Base-by-base conservation (phyloP, 1,140 invertebrate species). In the Sminthurinus signatus region DNA sequence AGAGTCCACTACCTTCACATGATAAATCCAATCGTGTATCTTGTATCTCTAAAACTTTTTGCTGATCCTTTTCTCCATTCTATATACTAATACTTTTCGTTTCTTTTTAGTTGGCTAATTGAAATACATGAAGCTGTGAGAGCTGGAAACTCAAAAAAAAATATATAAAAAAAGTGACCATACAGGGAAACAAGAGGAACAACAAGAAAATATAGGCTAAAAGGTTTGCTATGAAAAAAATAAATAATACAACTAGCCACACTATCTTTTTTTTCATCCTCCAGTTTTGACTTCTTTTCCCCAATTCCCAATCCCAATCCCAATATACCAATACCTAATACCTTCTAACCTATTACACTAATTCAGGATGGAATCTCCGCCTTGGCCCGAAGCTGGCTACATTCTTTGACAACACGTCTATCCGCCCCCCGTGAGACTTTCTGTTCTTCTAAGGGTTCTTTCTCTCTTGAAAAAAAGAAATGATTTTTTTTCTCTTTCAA, bases 401-500 rank as follows among this genome's bases (percentile, higher is more conserved):
- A 60, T 65, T 65, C 57, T 65, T 48, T 60, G 57, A 54, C 63
- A 60, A 65, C 57, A 54, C 23, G 48, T 60, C 50, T 44, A 43
- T 55, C 50, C 57, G 58, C 50, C 57, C 63, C 58, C 51, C 56
- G 31, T 55, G 39, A 43, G 56, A 48, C 28, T 44, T 46, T 21
- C 46, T 31, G 27, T 44, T 55, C 39, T 55, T 62, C 27, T 63
- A 36, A 48, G 21, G n/a, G 51, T 21, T 60, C n/a, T n/a, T n/a
- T n/a, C n/a, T 44, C 21, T 15, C 14, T 17, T 17, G 25, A 48
- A 25, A 48, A 12, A 44, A 36, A 59, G 44, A 51, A 59, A 56
- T 56, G 31, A 56, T 36, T 56, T 56, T 42, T 56, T 25, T 31
- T 14, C n/a, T n/a, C n/a, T 14, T 17, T 29, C 58, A 29, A 39